phyloP scores from a whole-genome alignment of 2,797 vertebrate genomes.

The Picus viridis region DNA sequence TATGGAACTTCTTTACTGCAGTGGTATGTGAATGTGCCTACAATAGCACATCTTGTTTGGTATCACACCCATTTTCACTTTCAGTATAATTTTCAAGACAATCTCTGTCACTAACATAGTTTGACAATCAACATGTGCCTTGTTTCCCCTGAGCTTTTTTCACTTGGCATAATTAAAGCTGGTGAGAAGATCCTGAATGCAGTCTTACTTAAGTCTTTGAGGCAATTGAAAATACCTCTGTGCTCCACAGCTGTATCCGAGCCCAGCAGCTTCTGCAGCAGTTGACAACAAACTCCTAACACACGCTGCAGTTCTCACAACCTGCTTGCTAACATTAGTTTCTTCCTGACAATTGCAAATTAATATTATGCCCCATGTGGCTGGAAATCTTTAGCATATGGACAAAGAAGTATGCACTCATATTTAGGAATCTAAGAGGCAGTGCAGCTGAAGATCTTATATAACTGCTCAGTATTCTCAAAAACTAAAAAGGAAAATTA shows the following conservation, averaged over 20 bases:
- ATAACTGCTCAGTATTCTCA: background rate
- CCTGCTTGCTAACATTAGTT: background rate
- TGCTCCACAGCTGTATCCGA: background rate
- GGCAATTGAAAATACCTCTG: background rate
- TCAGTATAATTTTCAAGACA: background rate
- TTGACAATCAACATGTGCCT: background rate
- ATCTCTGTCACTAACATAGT: background rate
- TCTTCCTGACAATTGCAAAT: background rate
- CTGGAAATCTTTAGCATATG: background rate
- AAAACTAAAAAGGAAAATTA: background rate
- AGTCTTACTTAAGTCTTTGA: background rate
- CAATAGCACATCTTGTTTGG: background rate
- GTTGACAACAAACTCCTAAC: background rate
- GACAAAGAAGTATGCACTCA: background rate
- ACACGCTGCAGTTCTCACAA: background rate
- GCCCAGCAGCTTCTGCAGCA: background rate
- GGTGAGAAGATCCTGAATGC: background rate
- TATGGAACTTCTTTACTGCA: background rate
- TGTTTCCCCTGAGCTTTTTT: background rate
- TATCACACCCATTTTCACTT: background rate
- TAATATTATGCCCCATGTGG: background rate
- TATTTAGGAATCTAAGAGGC: background rate
- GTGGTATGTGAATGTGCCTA: background rate
- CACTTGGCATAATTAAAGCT: background rate
- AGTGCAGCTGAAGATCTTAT: background rate